phyloP scores from a whole-genome alignment of 2,888 invertebrate species.

The Bembecia ichneumoniformis region DNA sequence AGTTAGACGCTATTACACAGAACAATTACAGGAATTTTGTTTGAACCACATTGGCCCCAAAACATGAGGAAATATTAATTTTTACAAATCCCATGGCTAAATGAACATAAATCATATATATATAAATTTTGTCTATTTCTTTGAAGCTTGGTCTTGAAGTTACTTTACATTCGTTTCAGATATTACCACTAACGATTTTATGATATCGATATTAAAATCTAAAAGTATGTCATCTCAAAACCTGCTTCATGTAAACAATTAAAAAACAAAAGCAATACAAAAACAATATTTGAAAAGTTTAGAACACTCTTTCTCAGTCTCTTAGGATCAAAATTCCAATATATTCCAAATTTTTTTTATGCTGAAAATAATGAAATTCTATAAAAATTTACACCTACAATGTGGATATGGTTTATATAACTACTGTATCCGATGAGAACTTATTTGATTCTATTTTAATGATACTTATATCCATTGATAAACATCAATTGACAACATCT shows the following conservation, averaged over 20 bases:
- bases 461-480: constrained; percentile 23
- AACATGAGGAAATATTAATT: no score
- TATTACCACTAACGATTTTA: no score
- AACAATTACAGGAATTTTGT: no score
- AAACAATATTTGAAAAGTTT: constrained; percentile 22
- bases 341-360: constrained; percentile 21
- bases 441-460: neutral
- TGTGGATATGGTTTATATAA: no score
- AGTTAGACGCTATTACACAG: no score
- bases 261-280: neutral
- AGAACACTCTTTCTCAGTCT: constrained; percentile 69
- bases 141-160: no score
- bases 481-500: constrained; percentile 57
- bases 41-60: no score
- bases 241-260: neutral
- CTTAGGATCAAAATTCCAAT: constrained; percentile 59
- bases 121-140: no score
- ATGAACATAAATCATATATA: no score
- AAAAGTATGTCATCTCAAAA: neutral
- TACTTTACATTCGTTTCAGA: no score
- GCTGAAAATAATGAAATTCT: neutral
- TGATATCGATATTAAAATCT: neutral
- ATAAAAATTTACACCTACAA: no score
- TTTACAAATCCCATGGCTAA: no score
- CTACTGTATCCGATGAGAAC: neutral